Base-by-base conservation (phyloP, 2,888 invertebrate species). In the Metopia argyrocephala region DNA sequence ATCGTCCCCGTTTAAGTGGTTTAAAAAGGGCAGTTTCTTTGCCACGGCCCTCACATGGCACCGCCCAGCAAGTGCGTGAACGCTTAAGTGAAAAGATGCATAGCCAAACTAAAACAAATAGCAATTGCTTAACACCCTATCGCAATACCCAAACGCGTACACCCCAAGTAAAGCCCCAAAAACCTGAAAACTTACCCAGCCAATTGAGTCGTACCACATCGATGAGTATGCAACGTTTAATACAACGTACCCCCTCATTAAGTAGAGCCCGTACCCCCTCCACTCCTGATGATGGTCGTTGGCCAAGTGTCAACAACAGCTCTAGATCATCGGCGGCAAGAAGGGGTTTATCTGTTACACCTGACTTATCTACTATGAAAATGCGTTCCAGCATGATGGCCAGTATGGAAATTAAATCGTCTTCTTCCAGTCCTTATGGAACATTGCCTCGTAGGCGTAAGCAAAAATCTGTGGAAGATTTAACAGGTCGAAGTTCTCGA, bases 391-490 rank as follows among this genome's bases (percentile, higher is more conserved):
- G 85, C 45, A 83, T 84, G 75, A 82, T 82, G 73, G 85, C 84
- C 6, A 73, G 76, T 46, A 82, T 78, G 74, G 79, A 82, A 74
- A 81, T 82, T 12, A 75, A 83, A 27, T 70, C 79, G 1, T 68
- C 76, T 28, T 92, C 94, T 0, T 91, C 94, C 12, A 95, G 95
- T 86, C 94, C 94, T 84, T 96, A 94, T 85, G 96, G 94, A 7
- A 96, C 96, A 0, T 88, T 96, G 52, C 96, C 96, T 0, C 92
- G 96, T 48, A 92, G 95, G 71, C 92, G 94, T 81, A 93, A 94
- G 84, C 94, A 94, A 68, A 93, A 92, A 83, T 93, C 93, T 2
- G 91, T 92, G 3, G 93, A 93, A 79, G 92, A 92, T 76, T 92
- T 92, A 57, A 92, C 91, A 9, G 85, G 80, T 15, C 86, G 87